A percentile compares a stretch with the other conserved stretches of the same genome.
phyloP scores from a whole-genome alignment of 2,113 vertebrate genomes.

The Corvus moneduloides region DNA sequence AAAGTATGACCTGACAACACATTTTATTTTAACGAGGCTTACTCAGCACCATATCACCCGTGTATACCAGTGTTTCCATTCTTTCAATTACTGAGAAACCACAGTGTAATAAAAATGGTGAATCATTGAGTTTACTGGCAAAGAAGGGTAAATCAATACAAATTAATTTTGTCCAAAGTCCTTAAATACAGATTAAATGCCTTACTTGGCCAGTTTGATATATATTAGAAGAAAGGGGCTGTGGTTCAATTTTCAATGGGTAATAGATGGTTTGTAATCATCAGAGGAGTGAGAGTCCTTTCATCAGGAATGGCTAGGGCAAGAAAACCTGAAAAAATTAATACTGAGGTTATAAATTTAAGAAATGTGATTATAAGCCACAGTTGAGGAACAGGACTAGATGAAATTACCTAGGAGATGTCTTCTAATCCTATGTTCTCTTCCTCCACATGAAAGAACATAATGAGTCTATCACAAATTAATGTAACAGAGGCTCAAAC shows the following conservation, averaged over 20 bases:
- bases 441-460: not conserved
- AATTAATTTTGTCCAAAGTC: not conserved
- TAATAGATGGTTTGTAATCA: not conserved
- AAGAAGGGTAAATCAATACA: not conserved
- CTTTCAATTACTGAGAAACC: not conserved
- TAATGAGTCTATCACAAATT: not conserved
- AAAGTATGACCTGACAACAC: not conserved
- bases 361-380: not conserved
- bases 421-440: not conserved
- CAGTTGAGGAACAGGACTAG: not conserved
- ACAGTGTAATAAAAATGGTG: not conserved
- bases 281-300: not conserved
- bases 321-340: not conserved
- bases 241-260: not conserved
- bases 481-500: not conserved
- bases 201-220: not conserved
- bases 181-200: not conserved
- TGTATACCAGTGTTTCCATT: not conserved
- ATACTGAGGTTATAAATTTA: not conserved
- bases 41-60: not conserved
- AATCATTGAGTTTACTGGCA: not conserved
- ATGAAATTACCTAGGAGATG: not conserved
- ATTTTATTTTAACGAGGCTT: not conserved
- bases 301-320: not conserved
- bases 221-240: not conserved